Base-by-base conservation (phyloP, 2,113 vertebrate species). In the Sinocyclocheilus maitianheensis region DNA sequence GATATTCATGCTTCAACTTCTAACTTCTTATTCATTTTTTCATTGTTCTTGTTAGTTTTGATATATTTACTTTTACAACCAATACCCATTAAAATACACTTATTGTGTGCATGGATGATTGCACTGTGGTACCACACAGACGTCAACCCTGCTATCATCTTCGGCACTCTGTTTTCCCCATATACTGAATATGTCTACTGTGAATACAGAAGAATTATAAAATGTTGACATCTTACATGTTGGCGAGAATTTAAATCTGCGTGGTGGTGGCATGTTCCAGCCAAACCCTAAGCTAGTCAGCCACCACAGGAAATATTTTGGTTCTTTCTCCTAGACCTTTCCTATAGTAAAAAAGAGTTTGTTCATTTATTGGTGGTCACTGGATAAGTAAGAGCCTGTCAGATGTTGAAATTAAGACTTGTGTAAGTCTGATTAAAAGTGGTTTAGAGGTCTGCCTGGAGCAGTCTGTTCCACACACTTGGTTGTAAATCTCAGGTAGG, bases 401-500 rank as follows among this genome's bases (percentile, higher is more conserved):
- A 91, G 80, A 91, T 69, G 85, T 88, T 90, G 84, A 91, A 91
- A 91, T 90, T 90, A 89, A 92, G 75, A 75, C 88, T 87, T 88
- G 86, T 90, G 90, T 91, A 75, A 77, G 63, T 86, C 84, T 81
- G 87, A 86, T 77, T 89, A 90, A 86, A 89, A 84, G 83, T 67
- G 86, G 87, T 90, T 91, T 82, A 90, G 89, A 90, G 85, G 88
- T 90, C 91, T 91, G 90, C 90, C 88, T 88, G 77, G 90, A 89
- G 91, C 5, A 78, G 85, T 83, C 77, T 84, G 86, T 92, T 89
- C 90, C 87, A 77, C 88, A 91, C 87, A 46, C 89, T 89, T 77
- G 84, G 90, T 90, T 93, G 90, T 93, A 94, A 93, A 93, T 93
- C 90, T 87, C 89, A 91, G 90, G 91, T 91, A 91, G 88, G 78